Conservation (phyloP, 2,888 invertebrate species). For the Mamestra brassicae region DNA sequence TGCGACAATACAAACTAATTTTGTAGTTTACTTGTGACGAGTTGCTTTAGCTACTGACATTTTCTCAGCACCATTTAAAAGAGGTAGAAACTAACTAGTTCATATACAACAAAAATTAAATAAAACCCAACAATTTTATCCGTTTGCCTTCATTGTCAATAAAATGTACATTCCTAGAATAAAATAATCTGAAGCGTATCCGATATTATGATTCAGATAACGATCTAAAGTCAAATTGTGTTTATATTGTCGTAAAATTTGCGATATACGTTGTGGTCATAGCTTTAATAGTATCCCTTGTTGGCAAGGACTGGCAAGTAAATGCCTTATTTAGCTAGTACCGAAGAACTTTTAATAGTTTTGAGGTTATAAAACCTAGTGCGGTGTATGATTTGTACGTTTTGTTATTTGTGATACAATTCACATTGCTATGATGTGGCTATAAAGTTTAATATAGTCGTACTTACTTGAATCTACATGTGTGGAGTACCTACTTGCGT, state of each 20-base stretch:
- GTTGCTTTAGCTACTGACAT: not conserved
- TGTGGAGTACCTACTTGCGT: too few relatives aligned
- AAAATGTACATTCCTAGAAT: slow-evolving; percentile 38
- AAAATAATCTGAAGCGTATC: slow-evolving; percentile 46
- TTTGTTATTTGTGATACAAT: slow-evolving; percentile 5
- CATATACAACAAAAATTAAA: not conserved
- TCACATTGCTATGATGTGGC: not conserved
- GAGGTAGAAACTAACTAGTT: too few relatives aligned
- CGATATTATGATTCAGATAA: slow-evolving; percentile 61
- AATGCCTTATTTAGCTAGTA: slow-evolving; percentile 49
- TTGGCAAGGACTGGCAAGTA: slow-evolving; percentile 25
- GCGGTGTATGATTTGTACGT: slow-evolving; percentile 32
- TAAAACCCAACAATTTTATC: slow-evolving; percentile 25
- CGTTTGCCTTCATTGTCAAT: slow-evolving; percentile 28
- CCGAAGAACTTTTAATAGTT: slow-evolving; percentile 36
- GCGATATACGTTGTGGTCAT: slow-evolving; percentile 40
- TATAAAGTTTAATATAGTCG: not conserved
- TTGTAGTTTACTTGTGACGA: too few relatives aligned
- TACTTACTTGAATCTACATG: not conserved
- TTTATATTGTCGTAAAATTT: slow-evolving; percentile 67
- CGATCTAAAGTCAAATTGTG: slow-evolving; percentile 53
- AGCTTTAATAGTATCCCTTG: slow-evolving; percentile 50
- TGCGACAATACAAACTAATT: too few relatives aligned
- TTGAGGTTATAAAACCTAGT: slow-evolving; percentile 45
- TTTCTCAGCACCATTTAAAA: not conserved